These are phyloP conservation scores for Trachelus tabidus DNA, from an alignment of 2,888 invertebrate genomes.

Conservation along the genomic window DNA sequence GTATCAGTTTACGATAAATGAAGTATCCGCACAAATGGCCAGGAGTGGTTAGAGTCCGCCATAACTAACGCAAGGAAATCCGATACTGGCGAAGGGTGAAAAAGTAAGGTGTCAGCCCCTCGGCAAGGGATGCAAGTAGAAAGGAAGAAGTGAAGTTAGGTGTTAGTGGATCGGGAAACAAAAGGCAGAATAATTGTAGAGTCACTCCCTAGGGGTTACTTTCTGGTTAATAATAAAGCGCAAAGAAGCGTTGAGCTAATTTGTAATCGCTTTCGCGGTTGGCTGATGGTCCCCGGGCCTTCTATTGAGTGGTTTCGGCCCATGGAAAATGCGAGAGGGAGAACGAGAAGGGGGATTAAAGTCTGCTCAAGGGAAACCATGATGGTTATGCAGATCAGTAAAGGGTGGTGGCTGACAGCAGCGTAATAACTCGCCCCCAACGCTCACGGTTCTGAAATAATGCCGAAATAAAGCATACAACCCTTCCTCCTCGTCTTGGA, in stretches of 20 bases:
- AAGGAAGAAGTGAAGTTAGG: constrained; percentile 16
- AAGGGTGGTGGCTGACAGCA: constrained; percentile 51
- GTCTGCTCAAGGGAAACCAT: constrained; percentile 36
- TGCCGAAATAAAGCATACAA: constrained; percentile 48
- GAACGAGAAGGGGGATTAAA: constrained; percentile 22
- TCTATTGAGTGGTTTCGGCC: constrained; percentile 45
- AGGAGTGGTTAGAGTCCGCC: not conserved
- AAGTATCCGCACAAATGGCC: not conserved
- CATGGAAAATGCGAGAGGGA: constrained; percentile 34
- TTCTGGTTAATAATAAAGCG: constrained; percentile 54
- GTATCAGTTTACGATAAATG: not conserved
- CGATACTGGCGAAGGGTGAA: not conserved
- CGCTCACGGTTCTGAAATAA: constrained; percentile 38
- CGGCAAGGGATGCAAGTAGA: constrained; percentile 18
- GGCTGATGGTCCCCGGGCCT: constrained; percentile 41
- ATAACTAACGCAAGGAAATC: not conserved
- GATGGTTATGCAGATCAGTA: constrained; percentile 58
- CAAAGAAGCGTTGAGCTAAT: constrained; percentile 59
- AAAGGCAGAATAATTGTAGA: constrained; percentile 58
- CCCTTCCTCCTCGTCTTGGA: constrained; percentile 33
- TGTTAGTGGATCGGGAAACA: constrained; percentile 51
- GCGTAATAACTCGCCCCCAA: constrained; percentile 44
- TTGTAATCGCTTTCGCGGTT: constrained; percentile 60
- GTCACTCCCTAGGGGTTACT: constrained; percentile 28
- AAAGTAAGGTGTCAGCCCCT: constrained; percentile 20